A percentile compares a stretch with the other conserved stretches of the same genome.
These are phyloP conservation scores for Phalacrocorax aristotelis DNA, from an alignment of 2,113 vertebrate species.

Conservation along the genomic window DNA sequence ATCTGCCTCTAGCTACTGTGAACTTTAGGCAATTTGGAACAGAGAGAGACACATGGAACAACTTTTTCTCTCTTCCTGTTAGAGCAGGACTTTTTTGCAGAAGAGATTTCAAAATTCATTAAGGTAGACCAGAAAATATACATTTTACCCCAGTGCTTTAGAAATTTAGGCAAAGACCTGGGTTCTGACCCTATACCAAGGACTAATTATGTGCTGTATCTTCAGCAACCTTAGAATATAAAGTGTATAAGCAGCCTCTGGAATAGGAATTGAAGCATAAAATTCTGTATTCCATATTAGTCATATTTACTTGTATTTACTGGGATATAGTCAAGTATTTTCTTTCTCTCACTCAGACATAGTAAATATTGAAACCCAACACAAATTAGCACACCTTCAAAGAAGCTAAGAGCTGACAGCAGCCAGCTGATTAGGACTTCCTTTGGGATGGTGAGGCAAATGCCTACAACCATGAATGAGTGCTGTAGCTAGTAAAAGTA, in stretches of 20 bases:
- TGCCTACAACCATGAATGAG: neutral
- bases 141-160: rapidly evolving
- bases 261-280: neutral
- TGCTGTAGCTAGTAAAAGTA: neutral
- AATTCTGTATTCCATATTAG: neutral
- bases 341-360: neutral
- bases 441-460: neutral
- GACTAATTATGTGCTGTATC: neutral
- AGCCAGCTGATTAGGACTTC: neutral
- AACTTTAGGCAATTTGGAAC: neutral
- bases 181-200: neutral
- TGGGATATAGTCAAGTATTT: neutral
- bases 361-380: neutral
- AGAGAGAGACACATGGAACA: neutral
- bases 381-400: neutral
- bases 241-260: neutral
- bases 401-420: neutral
- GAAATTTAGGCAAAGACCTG: neutral
- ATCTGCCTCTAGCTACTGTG: neutral
- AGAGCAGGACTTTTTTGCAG: neutral
- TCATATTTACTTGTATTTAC: neutral
- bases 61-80: neutral
- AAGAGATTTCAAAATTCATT: neutral
- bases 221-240: neutral
- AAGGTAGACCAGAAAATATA: neutral